Conservation (phyloP, 2,888 invertebrate genomes). For the Acrobasis consociella region DNA sequence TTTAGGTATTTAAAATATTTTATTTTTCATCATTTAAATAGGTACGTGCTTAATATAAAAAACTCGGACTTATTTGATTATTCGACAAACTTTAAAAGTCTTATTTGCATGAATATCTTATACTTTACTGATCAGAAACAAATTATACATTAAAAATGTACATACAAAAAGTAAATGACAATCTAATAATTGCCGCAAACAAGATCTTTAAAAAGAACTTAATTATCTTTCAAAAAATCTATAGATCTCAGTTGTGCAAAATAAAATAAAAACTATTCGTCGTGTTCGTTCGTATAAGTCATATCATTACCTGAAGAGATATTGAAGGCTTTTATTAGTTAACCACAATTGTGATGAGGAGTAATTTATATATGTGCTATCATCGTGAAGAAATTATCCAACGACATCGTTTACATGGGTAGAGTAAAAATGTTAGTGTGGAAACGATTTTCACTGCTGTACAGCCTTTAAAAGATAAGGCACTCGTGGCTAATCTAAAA, state of each 20-base stretch:
- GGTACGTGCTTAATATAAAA: no score
- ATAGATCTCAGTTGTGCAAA: not conserved
- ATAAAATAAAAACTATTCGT: not conserved
- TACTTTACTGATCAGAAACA: no score
- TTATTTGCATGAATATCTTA: no score
- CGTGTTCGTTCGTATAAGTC: no score
- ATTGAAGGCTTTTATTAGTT: constrained; percentile 18
- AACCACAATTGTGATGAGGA: constrained; percentile 19
- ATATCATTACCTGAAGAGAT: constrained; percentile 14
- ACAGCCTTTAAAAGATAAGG: no score
- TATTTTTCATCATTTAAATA: no score
- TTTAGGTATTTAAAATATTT: no score
- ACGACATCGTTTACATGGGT: constrained; percentile 3
- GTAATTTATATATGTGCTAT: constrained; percentile 16
- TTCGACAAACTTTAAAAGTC: no score
- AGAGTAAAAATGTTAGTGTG: not conserved
- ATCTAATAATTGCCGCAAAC: not conserved
- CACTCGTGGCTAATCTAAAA: no score
- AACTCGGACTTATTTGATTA: no score
- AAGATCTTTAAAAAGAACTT: not conserved
- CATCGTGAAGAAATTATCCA: constrained; percentile 22
- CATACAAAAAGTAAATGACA: not conserved
- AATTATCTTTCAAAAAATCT: not conserved
- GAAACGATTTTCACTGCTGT: no score
- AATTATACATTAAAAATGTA: no score